These are phyloP conservation scores for Mactromeris polynyma DNA, from an alignment of 2,888 invertebrate genomes.

Conservation along the genomic window DNA sequence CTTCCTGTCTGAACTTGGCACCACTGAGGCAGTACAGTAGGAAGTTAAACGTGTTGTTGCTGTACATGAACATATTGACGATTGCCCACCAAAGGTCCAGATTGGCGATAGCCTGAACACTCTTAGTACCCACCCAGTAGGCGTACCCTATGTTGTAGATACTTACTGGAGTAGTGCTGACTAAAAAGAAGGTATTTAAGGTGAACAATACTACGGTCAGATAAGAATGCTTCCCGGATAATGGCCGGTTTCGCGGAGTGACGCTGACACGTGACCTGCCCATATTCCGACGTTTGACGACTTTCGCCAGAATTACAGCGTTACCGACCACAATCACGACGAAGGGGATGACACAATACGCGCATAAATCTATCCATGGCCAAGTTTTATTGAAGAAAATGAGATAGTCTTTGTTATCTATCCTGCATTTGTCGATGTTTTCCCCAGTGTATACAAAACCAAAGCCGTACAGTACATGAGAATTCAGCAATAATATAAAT, in stretches of 20 bases:
- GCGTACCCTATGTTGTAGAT: slow-evolving; percentile 72
- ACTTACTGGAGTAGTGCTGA: slow-evolving; percentile 77
- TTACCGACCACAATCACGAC: slow-evolving; percentile 79
- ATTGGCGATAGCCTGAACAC: slow-evolving; percentile 25
- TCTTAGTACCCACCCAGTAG: slow-evolving; percentile 54
- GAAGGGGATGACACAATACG: slow-evolving; percentile 79
- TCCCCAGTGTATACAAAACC: slow-evolving; percentile 35
- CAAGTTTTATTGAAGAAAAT: slow-evolving; percentile 72
- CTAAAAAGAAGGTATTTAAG: slow-evolving; percentile 75
- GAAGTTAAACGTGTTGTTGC: slow-evolving; percentile 80
- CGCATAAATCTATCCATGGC: slow-evolving; percentile 82
- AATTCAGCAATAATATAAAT: slow-evolving; percentile 71
- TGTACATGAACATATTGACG: slow-evolving; percentile 79
- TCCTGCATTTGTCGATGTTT: neutral
- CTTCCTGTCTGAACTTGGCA: slow-evolving; percentile 77
- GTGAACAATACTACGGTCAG: slow-evolving; percentile 78
- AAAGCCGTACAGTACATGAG: slow-evolving; percentile 76
- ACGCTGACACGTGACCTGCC: slow-evolving; percentile 21
- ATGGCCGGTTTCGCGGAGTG: neutral
- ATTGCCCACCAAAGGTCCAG: slow-evolving; percentile 74
- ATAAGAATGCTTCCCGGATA: slow-evolving; percentile 65
- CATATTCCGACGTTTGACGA: slow-evolving; percentile 66
- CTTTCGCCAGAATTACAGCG: slow-evolving; percentile 75
- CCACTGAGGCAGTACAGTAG: slow-evolving; percentile 81
- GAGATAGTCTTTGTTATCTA: slow-evolving; percentile 55